A percentile compares a stretch with the other conserved stretches of the same genome.
phyloP scores from a whole-genome alignment of 64 coral and sea anemone species.

The Stichodactyla mertensii region DNA sequence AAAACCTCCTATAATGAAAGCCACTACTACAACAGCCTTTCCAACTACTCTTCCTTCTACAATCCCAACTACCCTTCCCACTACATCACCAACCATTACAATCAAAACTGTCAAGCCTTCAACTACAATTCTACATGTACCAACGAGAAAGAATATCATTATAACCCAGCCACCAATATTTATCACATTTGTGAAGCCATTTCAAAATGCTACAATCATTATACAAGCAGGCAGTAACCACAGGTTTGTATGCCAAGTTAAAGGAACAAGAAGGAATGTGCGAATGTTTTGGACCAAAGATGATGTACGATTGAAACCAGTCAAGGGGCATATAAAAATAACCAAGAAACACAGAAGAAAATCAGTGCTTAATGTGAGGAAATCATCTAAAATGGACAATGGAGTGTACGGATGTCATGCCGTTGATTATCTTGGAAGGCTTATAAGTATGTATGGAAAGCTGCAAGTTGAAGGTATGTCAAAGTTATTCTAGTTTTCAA shows the following conservation, averaged over 20 bases:
- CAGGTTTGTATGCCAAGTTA: constrained; percentile 32
- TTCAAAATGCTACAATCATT: constrained; percentile 14
- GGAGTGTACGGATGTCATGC: constrained; percentile 46
- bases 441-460: constrained; percentile 12
- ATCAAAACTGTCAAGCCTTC: not conserved
- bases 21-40: not conserved
- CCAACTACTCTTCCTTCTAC: not conserved
- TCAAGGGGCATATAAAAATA: constrained; percentile 11
- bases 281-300: constrained; percentile 35
- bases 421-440: not conserved
- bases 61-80: not conserved
- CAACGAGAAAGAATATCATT: not conserved
- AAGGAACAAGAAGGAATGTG: constrained; percentile 10
- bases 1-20: not conserved
- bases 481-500: not conserved
- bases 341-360: not conserved
- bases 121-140: not conserved
- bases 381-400: constrained; percentile 6
- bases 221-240: not conserved
- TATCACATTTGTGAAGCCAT: constrained; percentile 30
- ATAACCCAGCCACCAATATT: not conserved
- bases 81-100: not conserved
- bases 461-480: constrained; percentile 23
- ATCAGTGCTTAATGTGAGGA: constrained; percentile 18
- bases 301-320: not conserved